phyloP scores from a whole-genome alignment of 2,113 vertebrate species.

The Pimephales promelas region DNA sequence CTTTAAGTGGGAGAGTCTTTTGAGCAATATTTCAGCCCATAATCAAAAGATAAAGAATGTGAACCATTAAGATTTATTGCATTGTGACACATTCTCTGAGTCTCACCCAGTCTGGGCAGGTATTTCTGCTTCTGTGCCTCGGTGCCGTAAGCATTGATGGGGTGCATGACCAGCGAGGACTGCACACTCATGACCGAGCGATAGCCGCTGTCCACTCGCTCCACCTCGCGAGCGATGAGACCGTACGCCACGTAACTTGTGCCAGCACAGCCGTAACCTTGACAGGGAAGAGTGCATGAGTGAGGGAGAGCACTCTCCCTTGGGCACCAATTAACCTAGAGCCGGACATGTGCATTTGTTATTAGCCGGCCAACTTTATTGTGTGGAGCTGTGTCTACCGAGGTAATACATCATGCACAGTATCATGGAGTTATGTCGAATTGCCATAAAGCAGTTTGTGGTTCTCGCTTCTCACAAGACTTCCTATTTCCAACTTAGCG shows the following conservation, averaged over 20 bases:
- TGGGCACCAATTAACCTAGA: no score
- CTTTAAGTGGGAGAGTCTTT: background rate
- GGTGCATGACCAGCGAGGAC: conserved; percentile 93
- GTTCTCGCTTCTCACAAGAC: no score
- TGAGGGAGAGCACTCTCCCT: background rate
- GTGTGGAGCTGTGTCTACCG: no score
- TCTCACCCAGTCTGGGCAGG: conserved; percentile 85
- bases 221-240: conserved; percentile 86
- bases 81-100: background rate
- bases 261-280: conserved; percentile 90
- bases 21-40: background rate
- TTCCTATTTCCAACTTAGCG: no score
- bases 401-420: no score
- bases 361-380: no score
- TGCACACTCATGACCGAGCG: conserved; percentile 92
- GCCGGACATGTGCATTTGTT: no score
- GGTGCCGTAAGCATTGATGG: conserved; percentile 84
- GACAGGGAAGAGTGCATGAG: background rate
- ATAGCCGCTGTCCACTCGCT: conserved; percentile 90
- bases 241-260: conserved; percentile 90
- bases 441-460: no score
- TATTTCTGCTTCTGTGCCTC: conserved; percentile 88
- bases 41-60: background rate
- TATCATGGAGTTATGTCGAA: no score
- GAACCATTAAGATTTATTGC: background rate